These are phyloP conservation scores for Spea multiplicata DNA, from an alignment of 2,113 vertebrate species.

Conservation along the genomic window DNA sequence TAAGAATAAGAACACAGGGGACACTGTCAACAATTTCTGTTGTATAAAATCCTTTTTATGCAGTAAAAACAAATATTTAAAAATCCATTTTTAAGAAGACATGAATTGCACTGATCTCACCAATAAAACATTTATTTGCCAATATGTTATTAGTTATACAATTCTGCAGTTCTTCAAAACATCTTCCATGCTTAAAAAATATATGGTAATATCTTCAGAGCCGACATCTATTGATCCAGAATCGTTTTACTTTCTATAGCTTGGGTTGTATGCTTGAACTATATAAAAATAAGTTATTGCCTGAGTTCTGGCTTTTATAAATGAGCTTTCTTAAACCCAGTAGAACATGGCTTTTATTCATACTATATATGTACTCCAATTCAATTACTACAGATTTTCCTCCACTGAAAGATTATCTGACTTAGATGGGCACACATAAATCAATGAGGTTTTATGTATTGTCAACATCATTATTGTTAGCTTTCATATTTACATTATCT, in stretches of 20 bases:
- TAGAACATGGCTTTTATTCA: background rate
- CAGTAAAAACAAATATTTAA: background rate
- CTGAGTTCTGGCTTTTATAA: conserved; percentile 2
- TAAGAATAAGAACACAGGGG: too few species aligned
- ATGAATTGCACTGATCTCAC: background rate
- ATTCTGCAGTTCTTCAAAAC: conserved; percentile 9
- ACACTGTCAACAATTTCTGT: background rate
- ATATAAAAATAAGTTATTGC: conserved; percentile 32
- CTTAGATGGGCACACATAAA: too few species aligned
- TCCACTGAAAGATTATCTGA: background rate
- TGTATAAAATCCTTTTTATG: background rate
- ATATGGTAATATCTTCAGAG: conserved; percentile 24
- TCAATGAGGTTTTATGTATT: too few species aligned
- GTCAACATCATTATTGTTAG: too few species aligned
- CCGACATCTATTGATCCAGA: conserved; percentile 35
- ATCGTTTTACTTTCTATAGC: conserved; percentile 32
- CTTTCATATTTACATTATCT: too few species aligned
- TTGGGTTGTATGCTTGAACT: background rate
- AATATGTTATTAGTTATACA: conserved; percentile 15
- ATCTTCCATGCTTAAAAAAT: conserved; percentile 21
- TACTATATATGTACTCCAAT: background rate
- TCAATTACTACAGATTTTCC: background rate
- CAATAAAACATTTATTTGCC: conserved; percentile 21
- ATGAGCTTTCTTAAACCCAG: conserved; percentile 14
- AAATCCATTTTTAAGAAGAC: background rate